phyloP scores from a whole-genome alignment of 2,888 invertebrate genomes.

The Andrena dorsata region DNA sequence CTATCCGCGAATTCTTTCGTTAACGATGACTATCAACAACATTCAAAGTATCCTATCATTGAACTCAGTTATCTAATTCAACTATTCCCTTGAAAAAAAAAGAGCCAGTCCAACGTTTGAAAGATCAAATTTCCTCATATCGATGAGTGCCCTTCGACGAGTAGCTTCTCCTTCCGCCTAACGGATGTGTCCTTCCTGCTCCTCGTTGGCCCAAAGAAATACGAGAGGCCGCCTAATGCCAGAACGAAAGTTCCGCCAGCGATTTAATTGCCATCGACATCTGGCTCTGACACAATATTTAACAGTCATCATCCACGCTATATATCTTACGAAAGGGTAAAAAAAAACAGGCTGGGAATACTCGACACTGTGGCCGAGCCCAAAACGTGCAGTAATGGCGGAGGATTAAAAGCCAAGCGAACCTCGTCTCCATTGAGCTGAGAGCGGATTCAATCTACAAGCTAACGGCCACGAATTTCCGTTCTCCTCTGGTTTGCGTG shows the following conservation, averaged over 20 bases:
- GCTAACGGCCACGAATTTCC: constrained; percentile 29
- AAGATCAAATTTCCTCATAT: constrained; percentile 50
- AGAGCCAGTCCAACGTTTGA: no score
- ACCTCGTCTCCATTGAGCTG: background rate
- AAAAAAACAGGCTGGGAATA: background rate
- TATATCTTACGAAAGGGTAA: background rate
- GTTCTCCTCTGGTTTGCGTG: constrained; percentile 19
- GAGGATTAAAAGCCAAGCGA: background rate
- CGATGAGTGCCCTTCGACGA: constrained; percentile 5
- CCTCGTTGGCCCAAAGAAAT: constrained; percentile 58
- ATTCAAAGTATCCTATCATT: background rate
- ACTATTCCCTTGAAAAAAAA: background rate
- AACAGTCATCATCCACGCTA: background rate
- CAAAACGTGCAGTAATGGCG: background rate
- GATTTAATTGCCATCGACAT: constrained; percentile 71
- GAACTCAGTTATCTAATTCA: background rate
- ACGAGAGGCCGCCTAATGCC: constrained; percentile 57
- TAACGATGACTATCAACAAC: background rate
- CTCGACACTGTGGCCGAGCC: background rate
- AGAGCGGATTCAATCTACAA: background rate
- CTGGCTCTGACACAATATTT: constrained; percentile 45
- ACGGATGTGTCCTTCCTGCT: constrained; percentile 67
- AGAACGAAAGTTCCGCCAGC: constrained; percentile 56
- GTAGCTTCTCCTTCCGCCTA: constrained; percentile 45
- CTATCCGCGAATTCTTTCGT: background rate